phyloP scores from a whole-genome alignment of 2,888 invertebrate species.

The Drosophila greeni region DNA sequence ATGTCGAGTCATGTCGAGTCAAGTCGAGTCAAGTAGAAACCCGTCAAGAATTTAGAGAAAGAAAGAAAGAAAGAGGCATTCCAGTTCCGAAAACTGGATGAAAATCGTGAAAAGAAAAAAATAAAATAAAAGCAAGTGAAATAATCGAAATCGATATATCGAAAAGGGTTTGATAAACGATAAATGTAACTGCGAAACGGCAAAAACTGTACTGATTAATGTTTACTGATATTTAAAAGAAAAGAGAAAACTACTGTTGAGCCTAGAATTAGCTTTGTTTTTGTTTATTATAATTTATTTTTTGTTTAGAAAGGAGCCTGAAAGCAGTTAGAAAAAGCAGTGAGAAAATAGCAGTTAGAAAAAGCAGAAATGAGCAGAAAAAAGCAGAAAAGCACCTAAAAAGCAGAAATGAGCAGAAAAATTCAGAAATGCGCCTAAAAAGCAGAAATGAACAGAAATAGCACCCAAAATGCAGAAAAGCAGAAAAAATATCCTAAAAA shows the following conservation, averaged over 20 bases:
- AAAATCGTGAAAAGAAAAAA: neutral
- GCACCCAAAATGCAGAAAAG: too few relatives aligned
- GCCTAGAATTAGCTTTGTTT: conserved; percentile 31
- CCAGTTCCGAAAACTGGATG: conserved; percentile 45
- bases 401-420: too few relatives aligned
- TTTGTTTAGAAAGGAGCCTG: neutral
- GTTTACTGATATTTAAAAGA: conserved; percentile 44
- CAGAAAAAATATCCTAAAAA: too few relatives aligned
- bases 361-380: neutral
- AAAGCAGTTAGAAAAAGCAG: too few relatives aligned
- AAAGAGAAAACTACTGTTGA: conserved; percentile 20
- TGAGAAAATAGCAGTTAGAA: neutral
- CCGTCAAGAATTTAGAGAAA: conserved; percentile 1
- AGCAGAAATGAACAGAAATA: too few relatives aligned
- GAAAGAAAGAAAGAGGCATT: conserved; percentile 45
- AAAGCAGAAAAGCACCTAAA: too few relatives aligned
- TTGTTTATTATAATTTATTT: neutral
- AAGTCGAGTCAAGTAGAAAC: conserved; percentile 6
- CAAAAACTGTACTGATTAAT: conserved; percentile 65
- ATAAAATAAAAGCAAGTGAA: neutral
- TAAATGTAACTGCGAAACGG: conserved; percentile 38
- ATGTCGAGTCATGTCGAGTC: conserved; percentile 4
- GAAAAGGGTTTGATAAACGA: conserved; percentile 24
- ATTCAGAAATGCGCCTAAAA: too few relatives aligned
- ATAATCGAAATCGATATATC: conserved; percentile 30